Evolutionary conservation across 2,888 invertebrate genomes (phyloP), one percentile per base, ranked within the genome.

Genomic region (Thymelicus sylvestris): DNA sequence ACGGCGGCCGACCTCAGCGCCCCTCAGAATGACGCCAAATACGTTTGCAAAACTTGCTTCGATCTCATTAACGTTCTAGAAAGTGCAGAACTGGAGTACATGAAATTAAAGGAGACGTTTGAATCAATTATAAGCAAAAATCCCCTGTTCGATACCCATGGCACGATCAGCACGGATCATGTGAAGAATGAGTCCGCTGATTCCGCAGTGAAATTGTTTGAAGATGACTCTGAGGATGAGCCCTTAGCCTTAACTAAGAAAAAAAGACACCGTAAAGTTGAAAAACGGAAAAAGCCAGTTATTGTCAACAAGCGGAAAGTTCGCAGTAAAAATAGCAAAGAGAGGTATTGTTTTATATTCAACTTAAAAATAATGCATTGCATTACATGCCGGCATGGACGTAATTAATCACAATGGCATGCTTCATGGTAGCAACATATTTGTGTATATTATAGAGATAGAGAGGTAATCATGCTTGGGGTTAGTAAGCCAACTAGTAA

Each of bases 41-140:
- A 78, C 74, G 81, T 91, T 60, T 92, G 92, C 76, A 86, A 84
- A 74, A 83, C 79, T 67, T 93, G 93, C 76, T 84, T 80, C 72
- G 88, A 92, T 39, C 87, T 92, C 62, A 80, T 92, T 60, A 88
- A 89, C 75, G 82, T 90, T 50, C 79, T 93, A 52, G 92, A 93
- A 75, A 86, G 86, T 61, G 88, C 92, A 2, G 92, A 92, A 77
- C 73, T 87, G 15, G 91, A 92, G 73, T 93, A 92, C 71, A 52
- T 80, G 48, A 90, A 89, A 76, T 74, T 91, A 44, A 91, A 89
- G 74, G 88, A 89, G 62, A 80, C 88, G 7, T 92, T 93, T 75
- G 90, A 89, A 72, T 82, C 86, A 38, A 88, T 92, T 19, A 81
- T 93, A 24, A 88, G 81, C 67, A 90, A 89, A 76, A 93, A 92